A percentile compares a stretch with the other conserved stretches of the same genome.
Conservation (phyloP, 2,888 invertebrate species). For the Quadriops clusia region DNA sequence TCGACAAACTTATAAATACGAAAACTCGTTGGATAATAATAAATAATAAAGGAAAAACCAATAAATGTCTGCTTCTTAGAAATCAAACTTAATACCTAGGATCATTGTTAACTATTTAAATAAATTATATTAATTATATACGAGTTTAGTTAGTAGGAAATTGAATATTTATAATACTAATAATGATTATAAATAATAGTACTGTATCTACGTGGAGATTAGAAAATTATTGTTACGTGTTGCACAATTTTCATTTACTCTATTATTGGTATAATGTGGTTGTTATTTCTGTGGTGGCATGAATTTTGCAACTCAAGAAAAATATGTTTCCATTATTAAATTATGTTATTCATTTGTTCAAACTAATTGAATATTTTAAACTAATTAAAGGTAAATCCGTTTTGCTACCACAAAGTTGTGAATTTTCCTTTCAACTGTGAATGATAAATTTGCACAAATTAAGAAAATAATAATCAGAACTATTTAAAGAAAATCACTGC, state of each 20-base stretch:
- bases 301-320: conserved; percentile 6
- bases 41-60: conserved; percentile 3
- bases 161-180: conserved; percentile 29
- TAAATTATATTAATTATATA: conserved; percentile 31
- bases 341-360: no score
- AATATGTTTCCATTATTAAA: conserved; percentile 7
- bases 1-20: conserved; percentile 16
- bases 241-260: conserved; percentile 28
- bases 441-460: conserved; percentile 27
- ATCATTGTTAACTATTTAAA: conserved; percentile 36
- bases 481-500: conserved; percentile 31
- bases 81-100: conserved; percentile 35
- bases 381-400: no score
- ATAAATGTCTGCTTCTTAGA: conserved; percentile 33
- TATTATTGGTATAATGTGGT: conserved; percentile 5
- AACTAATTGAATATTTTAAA: no score
- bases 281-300: background rate
- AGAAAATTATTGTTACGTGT: conserved; percentile 31
- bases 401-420: no score
- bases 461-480: conserved; percentile 20
- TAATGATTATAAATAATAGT: conserved; percentile 16
- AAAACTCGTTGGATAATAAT: no score
- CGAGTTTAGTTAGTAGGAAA: conserved; percentile 21
- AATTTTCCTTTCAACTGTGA: no score
- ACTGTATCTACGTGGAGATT: conserved; percentile 25